A percentile compares a stretch with the other conserved stretches of the same genome.
Conservation (phyloP, 2,888 invertebrate genomes). For the Eupeodes latifasciatus region DNA sequence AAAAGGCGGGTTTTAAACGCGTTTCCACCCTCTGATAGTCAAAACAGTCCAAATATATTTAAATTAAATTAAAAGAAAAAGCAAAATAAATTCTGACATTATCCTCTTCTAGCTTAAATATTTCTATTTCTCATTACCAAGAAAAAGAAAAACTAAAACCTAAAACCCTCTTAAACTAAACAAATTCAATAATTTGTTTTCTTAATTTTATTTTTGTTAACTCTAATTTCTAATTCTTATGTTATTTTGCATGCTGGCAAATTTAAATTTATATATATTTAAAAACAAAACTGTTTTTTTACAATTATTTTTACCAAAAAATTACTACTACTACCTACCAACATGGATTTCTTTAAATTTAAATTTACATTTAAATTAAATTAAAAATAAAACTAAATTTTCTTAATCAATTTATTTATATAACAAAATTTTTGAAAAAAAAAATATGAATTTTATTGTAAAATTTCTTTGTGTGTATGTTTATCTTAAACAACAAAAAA, state of each 20-base stretch:
- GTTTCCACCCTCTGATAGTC: slow-evolving; percentile 31
- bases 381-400: slow-evolving; percentile 31
- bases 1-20: slow-evolving; percentile 32
- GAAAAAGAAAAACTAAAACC: slow-evolving; percentile 20
- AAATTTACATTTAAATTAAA: slow-evolving; percentile 34
- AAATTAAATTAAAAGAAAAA: slow-evolving; percentile 15
- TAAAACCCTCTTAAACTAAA: slow-evolving; percentile 25
- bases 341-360: slow-evolving; percentile 66
- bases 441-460: slow-evolving; percentile 59
- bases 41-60: slow-evolving; percentile 47
- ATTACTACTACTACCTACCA: slow-evolving; percentile 58
- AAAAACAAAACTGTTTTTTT: slow-evolving; percentile 50
- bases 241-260: slow-evolving; percentile 79
- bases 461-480: slow-evolving; percentile 69
- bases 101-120: slow-evolving; percentile 54
- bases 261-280: slow-evolving; percentile 65
- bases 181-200: slow-evolving; percentile 70
- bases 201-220: slow-evolving; percentile 45
- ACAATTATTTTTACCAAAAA: slow-evolving; percentile 70
- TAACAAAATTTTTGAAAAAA: slow-evolving; percentile 54
- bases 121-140: slow-evolving; percentile 45
- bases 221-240: slow-evolving; percentile 74
- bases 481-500: slow-evolving; percentile 33
- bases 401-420: slow-evolving; percentile 49
- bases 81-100: slow-evolving; percentile 44